Evolutionary conservation across 2,888 invertebrate genomes (phyloP), one percentile per base, ranked within the genome.

Genomic region (Proisotoma minuta): DNA sequence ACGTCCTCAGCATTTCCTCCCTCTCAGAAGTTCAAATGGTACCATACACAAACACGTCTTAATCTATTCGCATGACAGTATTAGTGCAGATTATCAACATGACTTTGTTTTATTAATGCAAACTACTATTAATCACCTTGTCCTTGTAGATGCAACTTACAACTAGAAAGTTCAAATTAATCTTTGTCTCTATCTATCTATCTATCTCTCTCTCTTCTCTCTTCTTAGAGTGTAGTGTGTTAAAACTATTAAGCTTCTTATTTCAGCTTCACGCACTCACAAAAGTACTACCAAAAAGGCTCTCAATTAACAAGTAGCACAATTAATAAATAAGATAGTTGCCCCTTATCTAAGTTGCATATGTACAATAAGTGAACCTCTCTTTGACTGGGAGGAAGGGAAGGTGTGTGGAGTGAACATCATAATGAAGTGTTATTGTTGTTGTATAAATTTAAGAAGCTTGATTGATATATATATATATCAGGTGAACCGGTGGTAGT

Each of bases 21-120:
- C 81, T 83, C 71, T 82, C 82, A 68, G 83, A 83, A 80, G 82
- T 82, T 69, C 80, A 82, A 77, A 83, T 83, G 82, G 82, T 82
- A 78, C 76, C 73, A 66, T 51, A 70, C 66, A 68, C 66, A 67
- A 63, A 68, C 68, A 69, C 69, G 69, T 68, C 69, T 66, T 68
- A 59, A 66, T 59, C 58, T 54, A 60, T 62, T 29, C 23, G 66
- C 69, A 65, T 66, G 66, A 65, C 59, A n/a, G n/a, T n/a, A 62
- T 70, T 66, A 68, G 70, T 68, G 70, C 67, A 68, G 67, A 51
- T 28, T 49, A 49, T 22, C 26, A 51, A 28, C 28, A 51, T 15
- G 26, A n/a, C 51, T 51, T 51, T 47, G 26, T n/a, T 51, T 29
- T 51, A 51, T 20, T 27, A 28, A 51, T 20, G 49, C 49, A 12